Conservation (phyloP, 2,888 invertebrate species). For the Tenthredo mesomela region DNA sequence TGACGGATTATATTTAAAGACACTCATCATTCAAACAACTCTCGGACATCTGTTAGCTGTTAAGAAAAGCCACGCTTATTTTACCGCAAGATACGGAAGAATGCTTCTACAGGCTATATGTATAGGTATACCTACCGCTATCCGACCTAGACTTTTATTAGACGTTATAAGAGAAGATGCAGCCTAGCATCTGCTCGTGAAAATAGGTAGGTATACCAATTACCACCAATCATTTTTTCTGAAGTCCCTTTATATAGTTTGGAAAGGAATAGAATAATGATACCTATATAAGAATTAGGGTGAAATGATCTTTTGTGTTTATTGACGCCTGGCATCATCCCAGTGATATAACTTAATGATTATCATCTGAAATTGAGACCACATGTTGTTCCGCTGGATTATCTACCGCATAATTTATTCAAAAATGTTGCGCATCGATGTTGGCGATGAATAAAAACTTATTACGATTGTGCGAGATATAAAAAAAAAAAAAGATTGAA, state of each 20-base stretch:
- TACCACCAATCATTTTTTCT: constrained; percentile 28
- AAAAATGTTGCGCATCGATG: too few relatives aligned
- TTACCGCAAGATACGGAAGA: neutral
- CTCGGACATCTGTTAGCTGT: constrained; percentile 17
- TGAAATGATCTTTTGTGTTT: neutral
- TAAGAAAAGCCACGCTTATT: neutral
- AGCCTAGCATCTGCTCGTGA: constrained; percentile 9
- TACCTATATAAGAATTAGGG: neutral
- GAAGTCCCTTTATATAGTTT: neutral
- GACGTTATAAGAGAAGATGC: neutral
- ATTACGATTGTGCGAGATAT: neutral
- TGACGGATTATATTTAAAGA: neutral
- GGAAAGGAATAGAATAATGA: neutral
- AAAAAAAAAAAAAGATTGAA: neutral
- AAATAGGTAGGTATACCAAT: constrained; percentile 6
- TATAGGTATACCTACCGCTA: neutral
- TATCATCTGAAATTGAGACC: neutral
- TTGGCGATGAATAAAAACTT: too few relatives aligned
- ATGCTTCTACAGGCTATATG: neutral
- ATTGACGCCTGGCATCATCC: neutral
- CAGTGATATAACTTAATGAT: neutral
- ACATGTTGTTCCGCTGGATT: neutral
- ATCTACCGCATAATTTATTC: too few relatives aligned
- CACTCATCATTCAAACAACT: neutral
- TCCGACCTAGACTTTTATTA: neutral